Percentiles rank a stretch among this genome's conserved stretches.
These are phyloP conservation scores for Tenualosa thibaudeaui DNA, from an alignment of 2,797 vertebrate species.

Conservation along the genomic window DNA sequence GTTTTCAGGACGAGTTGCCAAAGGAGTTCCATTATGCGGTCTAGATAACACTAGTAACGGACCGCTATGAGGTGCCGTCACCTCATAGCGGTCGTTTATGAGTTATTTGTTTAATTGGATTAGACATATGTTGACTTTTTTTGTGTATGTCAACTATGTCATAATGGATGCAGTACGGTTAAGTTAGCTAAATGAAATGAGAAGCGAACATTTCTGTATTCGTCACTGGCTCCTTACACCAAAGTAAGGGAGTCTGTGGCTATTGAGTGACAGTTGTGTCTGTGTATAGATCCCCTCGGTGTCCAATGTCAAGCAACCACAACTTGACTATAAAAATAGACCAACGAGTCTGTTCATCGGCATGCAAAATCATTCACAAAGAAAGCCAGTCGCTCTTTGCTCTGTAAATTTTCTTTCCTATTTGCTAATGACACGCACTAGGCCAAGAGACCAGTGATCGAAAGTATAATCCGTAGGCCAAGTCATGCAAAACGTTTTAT, in stretches of 20 bases:
- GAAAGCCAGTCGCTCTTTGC: not conserved
- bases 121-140: not conserved
- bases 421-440: not conserved
- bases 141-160: not conserved
- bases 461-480: not conserved
- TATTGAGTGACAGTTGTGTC: conserved; percentile 68
- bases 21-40: not conserved
- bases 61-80: not conserved
- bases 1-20: not conserved
- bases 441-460: not conserved
- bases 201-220: not conserved
- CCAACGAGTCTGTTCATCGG: not conserved
- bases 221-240: conserved; percentile 12
- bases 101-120: not conserved
- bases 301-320: conserved; percentile 47
- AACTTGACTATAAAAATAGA: conserved; percentile 52
- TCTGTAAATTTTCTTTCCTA: not conserved
- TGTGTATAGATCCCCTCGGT: conserved; percentile 45
- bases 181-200: not conserved
- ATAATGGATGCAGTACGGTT: not conserved
- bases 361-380: conserved; percentile 19
- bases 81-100: not conserved
- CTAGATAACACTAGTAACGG: not conserved
- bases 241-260: conserved; percentile 52
- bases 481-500: conserved; percentile 35